These are phyloP conservation scores for Molossus molossus DNA, from an alignment of 2,797 vertebrate species.

Conservation along the genomic window DNA sequence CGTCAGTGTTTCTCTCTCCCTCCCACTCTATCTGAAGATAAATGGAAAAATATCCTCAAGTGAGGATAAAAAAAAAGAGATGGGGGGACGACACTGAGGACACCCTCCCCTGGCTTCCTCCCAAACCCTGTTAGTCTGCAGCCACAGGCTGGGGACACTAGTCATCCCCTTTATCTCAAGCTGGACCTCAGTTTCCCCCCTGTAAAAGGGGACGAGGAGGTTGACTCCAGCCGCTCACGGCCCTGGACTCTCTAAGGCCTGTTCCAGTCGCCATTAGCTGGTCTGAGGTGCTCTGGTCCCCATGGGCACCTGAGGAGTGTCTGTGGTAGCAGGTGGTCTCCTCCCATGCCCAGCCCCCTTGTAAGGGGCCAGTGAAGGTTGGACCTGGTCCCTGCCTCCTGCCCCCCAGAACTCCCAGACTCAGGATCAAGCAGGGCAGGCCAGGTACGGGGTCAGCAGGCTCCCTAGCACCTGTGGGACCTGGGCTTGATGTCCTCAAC, in stretches of 20 bases:
- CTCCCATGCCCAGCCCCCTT: background rate
- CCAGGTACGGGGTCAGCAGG: background rate
- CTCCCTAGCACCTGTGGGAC: too few relatives aligned
- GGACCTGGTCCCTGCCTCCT: background rate
- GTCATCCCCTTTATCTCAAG: background rate
- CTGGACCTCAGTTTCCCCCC: background rate
- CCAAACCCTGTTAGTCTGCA: background rate
- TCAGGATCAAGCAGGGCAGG: background rate
- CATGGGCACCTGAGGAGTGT: background rate
- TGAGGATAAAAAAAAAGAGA: too few relatives aligned
- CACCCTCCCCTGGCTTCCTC: background rate
- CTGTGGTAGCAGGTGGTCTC: background rate
- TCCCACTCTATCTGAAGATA: too few relatives aligned
- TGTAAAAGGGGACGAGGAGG: background rate
- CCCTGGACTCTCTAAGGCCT: background rate
- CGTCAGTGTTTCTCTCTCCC: too few relatives aligned
- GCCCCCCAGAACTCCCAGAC: background rate
- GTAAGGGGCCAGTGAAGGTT: background rate
- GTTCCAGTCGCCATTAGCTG: fast-evolving
- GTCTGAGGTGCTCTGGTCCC: too few relatives aligned
- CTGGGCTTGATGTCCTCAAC: background rate
- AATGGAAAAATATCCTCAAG: too few relatives aligned
- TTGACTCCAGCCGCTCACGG: background rate
- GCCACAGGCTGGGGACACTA: background rate
- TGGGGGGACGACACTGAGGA: too few relatives aligned